phyloP scores from a whole-genome alignment of 1,140 invertebrate species.

The Drosophila kepulauana region DNA sequence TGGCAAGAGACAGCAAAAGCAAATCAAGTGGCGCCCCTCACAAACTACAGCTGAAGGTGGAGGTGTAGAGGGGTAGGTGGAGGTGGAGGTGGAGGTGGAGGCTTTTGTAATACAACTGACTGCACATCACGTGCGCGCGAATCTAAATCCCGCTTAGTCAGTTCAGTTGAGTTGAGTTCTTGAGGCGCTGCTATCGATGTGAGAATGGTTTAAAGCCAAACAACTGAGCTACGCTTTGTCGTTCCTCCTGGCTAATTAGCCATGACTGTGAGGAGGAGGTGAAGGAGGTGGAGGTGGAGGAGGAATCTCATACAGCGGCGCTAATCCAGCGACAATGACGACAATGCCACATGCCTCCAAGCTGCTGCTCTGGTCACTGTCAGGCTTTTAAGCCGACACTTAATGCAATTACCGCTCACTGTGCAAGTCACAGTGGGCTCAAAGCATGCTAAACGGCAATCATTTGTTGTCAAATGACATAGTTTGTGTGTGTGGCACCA shows the following conservation, averaged over 20 bases:
- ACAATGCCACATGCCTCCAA: constrained; percentile 11
- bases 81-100: background rate
- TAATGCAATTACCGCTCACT: constrained; percentile 78
- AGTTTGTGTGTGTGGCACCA: constrained; percentile 4
- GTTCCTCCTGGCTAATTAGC: constrained; percentile 65
- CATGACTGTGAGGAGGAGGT: constrained; percentile 33
- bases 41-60: too few species aligned
- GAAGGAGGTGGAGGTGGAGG: background rate
- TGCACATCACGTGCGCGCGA: constrained; percentile 37
- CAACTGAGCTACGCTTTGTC: constrained; percentile 8
- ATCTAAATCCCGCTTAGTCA: constrained; percentile 39
- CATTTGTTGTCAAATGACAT: background rate
- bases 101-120: constrained; percentile 21
- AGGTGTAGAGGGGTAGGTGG: background rate
- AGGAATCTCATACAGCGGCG: constrained; percentile 40
- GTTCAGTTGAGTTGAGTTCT: constrained; percentile 6
- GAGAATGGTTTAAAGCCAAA: constrained; percentile 67
- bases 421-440: constrained; percentile 38
- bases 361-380: constrained; percentile 4
- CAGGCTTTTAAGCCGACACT: constrained; percentile 77
- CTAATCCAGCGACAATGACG: constrained; percentile 77
- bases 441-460: background rate
- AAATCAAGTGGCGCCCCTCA: constrained; percentile 14
- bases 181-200: constrained; percentile 58
- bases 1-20: background rate